phyloP scores from a whole-genome alignment of 2,797 vertebrate genomes.

The Hirundo rustica region DNA sequence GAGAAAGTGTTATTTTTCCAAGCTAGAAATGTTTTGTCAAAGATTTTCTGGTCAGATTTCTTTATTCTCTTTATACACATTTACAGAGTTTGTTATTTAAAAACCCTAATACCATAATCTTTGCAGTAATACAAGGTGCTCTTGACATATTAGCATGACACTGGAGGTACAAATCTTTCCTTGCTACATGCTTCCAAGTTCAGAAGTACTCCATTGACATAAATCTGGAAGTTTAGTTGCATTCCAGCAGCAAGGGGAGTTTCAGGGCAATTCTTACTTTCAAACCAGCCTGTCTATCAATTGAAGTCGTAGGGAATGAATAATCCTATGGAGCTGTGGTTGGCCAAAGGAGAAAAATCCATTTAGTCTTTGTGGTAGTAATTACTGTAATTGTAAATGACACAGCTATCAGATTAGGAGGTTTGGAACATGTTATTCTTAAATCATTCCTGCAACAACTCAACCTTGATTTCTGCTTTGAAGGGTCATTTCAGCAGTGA shows the following conservation, averaged over 20 bases:
- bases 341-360: background rate
- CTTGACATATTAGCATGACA: background rate
- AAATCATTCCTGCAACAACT: background rate
- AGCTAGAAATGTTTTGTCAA: background rate
- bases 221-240: background rate
- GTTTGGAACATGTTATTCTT: background rate
- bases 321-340: background rate
- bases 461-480: background rate
- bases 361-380: background rate
- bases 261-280: background rate
- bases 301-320: background rate
- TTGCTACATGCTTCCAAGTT: background rate
- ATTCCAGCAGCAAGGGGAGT: background rate
- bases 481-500: background rate
- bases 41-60: background rate
- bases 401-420: background rate
- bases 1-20: background rate
- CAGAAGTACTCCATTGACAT: background rate
- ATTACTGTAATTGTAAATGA: conserved; percentile 24
- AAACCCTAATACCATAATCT: background rate
- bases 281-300: background rate
- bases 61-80: background rate
- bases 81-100: background rate
- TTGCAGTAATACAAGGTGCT: background rate
- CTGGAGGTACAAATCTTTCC: background rate